Evolutionary conservation across 2,113 vertebrate species (phyloP).

Genomic region (Calypte anna): DNA sequence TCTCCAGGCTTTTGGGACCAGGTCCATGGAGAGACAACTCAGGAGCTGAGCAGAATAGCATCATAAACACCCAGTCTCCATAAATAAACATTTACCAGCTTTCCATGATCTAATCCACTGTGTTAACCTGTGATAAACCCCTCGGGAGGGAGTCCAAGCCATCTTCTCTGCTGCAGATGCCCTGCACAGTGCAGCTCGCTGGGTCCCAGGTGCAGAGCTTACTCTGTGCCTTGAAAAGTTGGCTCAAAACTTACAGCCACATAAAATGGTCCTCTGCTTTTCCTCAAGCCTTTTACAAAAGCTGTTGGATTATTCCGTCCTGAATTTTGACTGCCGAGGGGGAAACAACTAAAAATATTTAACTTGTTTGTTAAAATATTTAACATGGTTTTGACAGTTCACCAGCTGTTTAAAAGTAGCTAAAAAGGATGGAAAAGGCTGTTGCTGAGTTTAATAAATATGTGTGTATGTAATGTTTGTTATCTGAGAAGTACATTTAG

Average conservation of each 20-base stretch:
- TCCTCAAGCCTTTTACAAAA: background rate
- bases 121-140: background rate
- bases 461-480: slow-evolving; percentile 33
- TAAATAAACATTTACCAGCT: slow-evolving; percentile 50
- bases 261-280: background rate
- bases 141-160: background rate
- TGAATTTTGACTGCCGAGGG: slow-evolving; percentile 26
- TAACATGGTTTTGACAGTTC: slow-evolving; percentile 60
- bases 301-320: background rate
- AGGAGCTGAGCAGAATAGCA: background rate
- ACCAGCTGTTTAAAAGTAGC: slow-evolving; percentile 76
- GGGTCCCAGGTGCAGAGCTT: background rate
- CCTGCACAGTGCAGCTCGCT: fast-evolving
- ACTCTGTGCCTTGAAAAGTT: background rate
- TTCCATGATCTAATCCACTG: slow-evolving; percentile 36
- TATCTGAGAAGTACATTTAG: slow-evolving; percentile 65
- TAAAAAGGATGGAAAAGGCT: slow-evolving; percentile 55
- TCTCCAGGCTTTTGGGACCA: background rate
- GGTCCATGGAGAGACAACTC: background rate
- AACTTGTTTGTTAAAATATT: slow-evolving; percentile 69
- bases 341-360: slow-evolving; percentile 68
- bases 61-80: slow-evolving; percentile 20
- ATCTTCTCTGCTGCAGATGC: background rate
- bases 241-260: background rate
- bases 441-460: slow-evolving; percentile 48